Base-by-base conservation (phyloP, 2,113 vertebrate species). In the Corydoras maculifer region DNA sequence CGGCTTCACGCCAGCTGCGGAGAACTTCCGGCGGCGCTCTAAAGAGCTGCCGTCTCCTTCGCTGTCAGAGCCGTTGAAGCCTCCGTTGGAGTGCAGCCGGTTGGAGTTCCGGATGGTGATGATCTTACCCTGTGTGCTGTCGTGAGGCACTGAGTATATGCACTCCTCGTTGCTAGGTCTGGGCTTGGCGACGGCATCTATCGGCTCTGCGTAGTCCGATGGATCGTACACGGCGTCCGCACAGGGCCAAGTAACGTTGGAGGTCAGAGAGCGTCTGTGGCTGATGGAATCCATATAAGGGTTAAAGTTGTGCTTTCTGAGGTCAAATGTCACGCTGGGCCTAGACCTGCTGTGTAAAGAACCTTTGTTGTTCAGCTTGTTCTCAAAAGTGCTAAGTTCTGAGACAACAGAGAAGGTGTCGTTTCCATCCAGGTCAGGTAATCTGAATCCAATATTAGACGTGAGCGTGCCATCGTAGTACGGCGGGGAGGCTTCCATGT, bases 51-150 rank as follows among this genome's bases (percentile, higher is more conserved):
- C 94, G 86, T 99, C 96, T 57, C 93, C 92, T 74, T 98, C 96
- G 3, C 95, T 98, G 85, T 99, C 96, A 0, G 96, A 98, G 54
- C 95, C 95, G 0, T 97, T 98, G 59, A 94, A 91, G 0, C 90
- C 85, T 0, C 91, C 90, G 0, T 98, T 99, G 0, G 96, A 90
- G 7, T 97, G 90, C 51, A 92, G 86, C 65, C 95, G 92, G 88
- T 97, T 98, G 54, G 94, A 94, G 80, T 99, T 99, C 0, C 96
- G 88, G 60, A 99, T 90, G 69, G 96, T 98, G 81, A 99, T 99
- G 83, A 99, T 99, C 81, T 99, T 99, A 65, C 96, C 96, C 74
- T 98, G 96, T 25, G 95, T 98, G 89, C 95, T 99, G 85, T 98
- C 96, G 0, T 99, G 95, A 0, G 96, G 96, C 66, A 99, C 95